Conservation (phyloP, 1,140 invertebrate genomes). For the Rhizoglyphus robini region DNA sequence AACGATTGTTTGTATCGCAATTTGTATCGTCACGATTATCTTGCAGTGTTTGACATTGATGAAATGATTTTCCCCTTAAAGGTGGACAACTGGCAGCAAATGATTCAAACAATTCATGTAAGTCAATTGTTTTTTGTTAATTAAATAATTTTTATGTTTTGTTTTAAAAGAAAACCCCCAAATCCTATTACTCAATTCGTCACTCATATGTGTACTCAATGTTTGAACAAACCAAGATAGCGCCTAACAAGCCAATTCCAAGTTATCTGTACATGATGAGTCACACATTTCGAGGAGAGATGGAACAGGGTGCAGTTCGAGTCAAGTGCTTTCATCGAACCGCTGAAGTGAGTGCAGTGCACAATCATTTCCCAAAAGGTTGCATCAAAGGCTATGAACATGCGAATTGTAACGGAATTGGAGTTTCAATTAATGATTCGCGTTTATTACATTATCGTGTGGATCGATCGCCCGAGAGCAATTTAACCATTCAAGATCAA, state of each 20-base stretch:
- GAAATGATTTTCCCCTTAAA: neutral
- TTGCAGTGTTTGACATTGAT: neutral
- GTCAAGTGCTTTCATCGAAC: neutral
- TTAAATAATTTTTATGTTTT: too few species aligned
- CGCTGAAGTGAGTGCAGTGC: neutral
- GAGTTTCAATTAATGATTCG: too few species aligned
- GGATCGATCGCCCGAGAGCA: too few species aligned
- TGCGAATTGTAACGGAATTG: neutral
- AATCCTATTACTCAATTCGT: neutral
- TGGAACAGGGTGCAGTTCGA: neutral
- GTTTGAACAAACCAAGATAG: neutral
- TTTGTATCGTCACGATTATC: neutral
- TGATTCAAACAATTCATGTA: neutral
- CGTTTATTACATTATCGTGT: too few species aligned
- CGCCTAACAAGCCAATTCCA: neutral
- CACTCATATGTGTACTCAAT: neutral
- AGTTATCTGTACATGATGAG: neutral
- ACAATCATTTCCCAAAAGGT: constrained; percentile 45
- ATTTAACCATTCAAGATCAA: neutral
- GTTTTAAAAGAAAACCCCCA: neutral
- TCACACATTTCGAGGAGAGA: neutral
- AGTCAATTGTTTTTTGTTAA: too few species aligned
- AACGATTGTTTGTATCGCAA: neutral
- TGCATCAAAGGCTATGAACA: constrained; percentile 54
- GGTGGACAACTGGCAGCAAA: neutral